Conservation (phyloP, 2,888 invertebrate genomes). For the Limulus polyphemus region DNA sequence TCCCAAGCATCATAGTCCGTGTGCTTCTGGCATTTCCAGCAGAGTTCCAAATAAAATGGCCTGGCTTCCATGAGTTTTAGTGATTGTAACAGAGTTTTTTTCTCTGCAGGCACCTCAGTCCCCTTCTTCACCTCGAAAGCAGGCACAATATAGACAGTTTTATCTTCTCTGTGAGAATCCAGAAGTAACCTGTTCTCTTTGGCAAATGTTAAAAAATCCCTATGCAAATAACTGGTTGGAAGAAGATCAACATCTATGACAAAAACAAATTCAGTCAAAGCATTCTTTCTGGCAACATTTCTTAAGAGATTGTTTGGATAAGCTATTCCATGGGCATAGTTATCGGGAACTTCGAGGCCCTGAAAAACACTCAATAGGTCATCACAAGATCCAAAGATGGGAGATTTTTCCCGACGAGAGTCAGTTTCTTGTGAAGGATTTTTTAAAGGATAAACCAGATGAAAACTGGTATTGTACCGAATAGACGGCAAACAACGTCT, state of each 20-base stretch:
- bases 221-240: constrained; percentile 39
- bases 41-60: constrained; percentile 44
- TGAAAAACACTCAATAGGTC: constrained; percentile 10
- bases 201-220: constrained; percentile 33
- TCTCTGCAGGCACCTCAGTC: constrained; percentile 35
- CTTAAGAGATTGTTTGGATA: constrained; percentile 45
- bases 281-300: constrained; percentile 42
- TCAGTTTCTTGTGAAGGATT: constrained; percentile 14
- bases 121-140: constrained; percentile 41
- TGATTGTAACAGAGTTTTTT: constrained; percentile 37
- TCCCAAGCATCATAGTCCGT: constrained; percentile 45
- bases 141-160: constrained; percentile 44
- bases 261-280: constrained; percentile 40
- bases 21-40: constrained; percentile 44
- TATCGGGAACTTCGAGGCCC: constrained; percentile 18
- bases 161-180: constrained; percentile 34
- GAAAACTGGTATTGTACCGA: constrained; percentile 39
- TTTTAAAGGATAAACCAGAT: constrained; percentile 40
- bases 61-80: constrained; percentile 37
- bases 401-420: constrained; percentile 1
- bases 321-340: constrained; percentile 35
- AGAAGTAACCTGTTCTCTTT: constrained; percentile 32
- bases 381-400: constrained; percentile 3
- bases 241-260: constrained; percentile 44
- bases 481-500: constrained; percentile 37